Percentiles rank a stretch among this genome's conserved stretches.
Conservation (phyloP, 92 coral and sea anemone genomes). For the Actinernus sp. region DNA sequence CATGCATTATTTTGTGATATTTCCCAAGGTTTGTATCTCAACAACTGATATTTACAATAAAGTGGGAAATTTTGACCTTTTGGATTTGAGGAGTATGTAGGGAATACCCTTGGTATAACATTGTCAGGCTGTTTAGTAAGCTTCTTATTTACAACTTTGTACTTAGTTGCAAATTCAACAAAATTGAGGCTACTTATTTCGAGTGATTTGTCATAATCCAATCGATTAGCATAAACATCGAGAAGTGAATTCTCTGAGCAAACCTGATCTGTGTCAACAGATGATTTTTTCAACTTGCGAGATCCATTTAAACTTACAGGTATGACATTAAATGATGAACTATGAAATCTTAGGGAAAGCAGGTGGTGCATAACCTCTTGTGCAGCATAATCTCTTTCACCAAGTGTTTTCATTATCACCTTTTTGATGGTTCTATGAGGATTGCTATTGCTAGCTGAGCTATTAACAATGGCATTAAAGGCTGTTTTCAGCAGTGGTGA, state of each 20-base stretch:
- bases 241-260: constrained; percentile 68
- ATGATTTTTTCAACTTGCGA: constrained; percentile 37
- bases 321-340: constrained; percentile 53
- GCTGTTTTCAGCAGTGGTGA: constrained; percentile 71
- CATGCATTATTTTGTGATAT: constrained; percentile 56
- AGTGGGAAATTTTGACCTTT: constrained; percentile 65
- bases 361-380: constrained; percentile 81
- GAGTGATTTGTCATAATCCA: constrained; percentile 43
- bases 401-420: constrained; percentile 74
- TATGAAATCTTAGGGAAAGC: constrained; percentile 63
- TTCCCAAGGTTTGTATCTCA: constrained; percentile 77
- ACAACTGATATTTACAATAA: constrained; percentile 75
- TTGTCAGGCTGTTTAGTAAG: constrained; percentile 65
- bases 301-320: constrained; percentile 76
- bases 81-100: constrained; percentile 77
- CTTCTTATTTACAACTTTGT: constrained; percentile 53
- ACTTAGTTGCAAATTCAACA: constrained; percentile 60
- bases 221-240: constrained; percentile 64
- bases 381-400: constrained; percentile 85
- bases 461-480: constrained; percentile 59
- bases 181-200: constrained; percentile 48
- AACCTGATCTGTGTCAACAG: constrained; percentile 21
- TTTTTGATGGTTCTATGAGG: constrained; percentile 65
- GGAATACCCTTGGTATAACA: constrained; percentile 69
- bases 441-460: constrained; percentile 34